Evolutionary conservation across 2,888 invertebrate species (phyloP), one percentile per base, ranked within the genome.

Genomic region (Ichneumoninae sp.): DNA sequence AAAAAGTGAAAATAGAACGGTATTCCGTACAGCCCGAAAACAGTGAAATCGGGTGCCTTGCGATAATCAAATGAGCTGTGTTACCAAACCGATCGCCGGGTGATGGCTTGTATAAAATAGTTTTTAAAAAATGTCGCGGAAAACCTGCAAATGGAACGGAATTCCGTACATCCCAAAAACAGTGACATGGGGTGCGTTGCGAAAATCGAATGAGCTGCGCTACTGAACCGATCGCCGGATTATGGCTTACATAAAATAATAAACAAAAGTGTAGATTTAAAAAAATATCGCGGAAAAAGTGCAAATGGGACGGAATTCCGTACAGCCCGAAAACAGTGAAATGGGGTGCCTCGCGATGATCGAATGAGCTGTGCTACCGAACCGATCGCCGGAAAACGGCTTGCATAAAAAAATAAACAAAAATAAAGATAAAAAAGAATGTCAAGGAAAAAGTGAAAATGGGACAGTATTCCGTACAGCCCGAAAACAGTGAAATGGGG

Each of bases 141-240:
- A 36, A 8, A 50, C 0, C 2, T 47, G 33, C 1, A 26, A 26
- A 40, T 57, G 36, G 50, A 50, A 68, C 33, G 5, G 33, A 5
- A 33, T 33, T 33, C 5, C 33, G 33, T 26, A 1, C 16, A 7
- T 1, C 13, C 2, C 10, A 3, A 44, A 3, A 69, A 47, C 16
- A 7, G n/a, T 5, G 26, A 30, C 19, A 19, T 30, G 30, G 33
- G 26, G 7, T 26, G 19, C 22, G 1, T 8, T 57, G 19, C 16
- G 16, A 22, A 30, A 30, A 22, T 7, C 30, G n/a, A 52, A 13
- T 44, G 13, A 44, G 13, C 13, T 3, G 74, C 78, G 54, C 66
- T 65, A 70, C 60, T 69, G 76, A 77, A 60, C 69, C 80, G 74
- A 81, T 81, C 78, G 77, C 62, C 77, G 84, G 66, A 66, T 50